Evolutionary conservation across 2,113 vertebrate genomes (phyloP), one percentile per base, ranked within the genome.

Genomic region (Ondatra zibethicus): DNA sequence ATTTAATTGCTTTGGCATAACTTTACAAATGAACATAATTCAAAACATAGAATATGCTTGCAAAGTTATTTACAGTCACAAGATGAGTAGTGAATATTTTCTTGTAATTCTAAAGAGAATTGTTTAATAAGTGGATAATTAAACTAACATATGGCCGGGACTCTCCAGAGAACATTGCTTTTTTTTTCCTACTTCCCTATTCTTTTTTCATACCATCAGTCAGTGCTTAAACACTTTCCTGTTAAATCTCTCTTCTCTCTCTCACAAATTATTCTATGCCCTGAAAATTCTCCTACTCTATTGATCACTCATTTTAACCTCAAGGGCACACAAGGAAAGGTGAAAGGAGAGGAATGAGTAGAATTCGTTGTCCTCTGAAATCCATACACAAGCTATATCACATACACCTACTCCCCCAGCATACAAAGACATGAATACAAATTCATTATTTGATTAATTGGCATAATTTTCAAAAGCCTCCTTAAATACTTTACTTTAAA

Each of bases 21-120:
- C 1, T 94, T 50, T 78, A 68, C 87, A 93, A 61, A 88, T 65
- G 55, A 90, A 36, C 80, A 52, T 23, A 76, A 39, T 5, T 47
- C 55, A 45, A 85, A 95, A 88, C 58, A 33, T 81, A 66, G 75
- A 17, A 63, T 4, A 14, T 4, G 25, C n/a, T 93, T 3, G 52
- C n/a, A 76, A 97, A 75, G 14, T 55, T 96, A 73, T 65, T 92
- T 92, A 68, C 19, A 50, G 3, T 68, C 33, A 89, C 12, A 66
- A 29, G 65, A 84, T 29, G 1, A 73, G 19, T 21, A 9, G 29
- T 85, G 5, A 90, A 84, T 91, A 82, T 78, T 96, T 87, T 77
- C 89, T 73, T 81, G 3, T 68, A 92, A 95, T 84, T 92, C 27
- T 92, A 8, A 78, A 61, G 88, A 84, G 21, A 66, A 31, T 72